A percentile compares a stretch with the other conserved stretches of the same genome.
Conservation (phyloP, 1,140 invertebrate genomes). For the Brachionus paranguensis region DNA sequence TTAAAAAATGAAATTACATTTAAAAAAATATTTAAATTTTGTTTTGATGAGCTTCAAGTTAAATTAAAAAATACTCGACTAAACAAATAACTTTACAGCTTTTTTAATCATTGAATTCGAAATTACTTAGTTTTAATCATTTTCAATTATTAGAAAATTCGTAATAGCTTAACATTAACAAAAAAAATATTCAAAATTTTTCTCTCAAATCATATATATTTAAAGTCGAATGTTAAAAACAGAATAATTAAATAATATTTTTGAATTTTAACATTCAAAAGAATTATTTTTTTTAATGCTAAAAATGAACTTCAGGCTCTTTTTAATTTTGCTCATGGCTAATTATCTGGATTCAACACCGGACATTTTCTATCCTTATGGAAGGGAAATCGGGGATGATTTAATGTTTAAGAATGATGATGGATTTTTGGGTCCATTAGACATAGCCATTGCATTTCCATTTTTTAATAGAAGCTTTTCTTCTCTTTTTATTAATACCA, state of each 20-base stretch:
- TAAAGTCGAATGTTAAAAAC: too few relatives aligned
- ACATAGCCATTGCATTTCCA: background rate
- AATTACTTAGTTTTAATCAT: too few relatives aligned
- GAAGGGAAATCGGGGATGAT: background rate
- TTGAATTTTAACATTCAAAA: too few relatives aligned
- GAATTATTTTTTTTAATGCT: background rate
- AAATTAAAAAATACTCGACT: too few relatives aligned
- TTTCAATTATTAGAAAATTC: too few relatives aligned
- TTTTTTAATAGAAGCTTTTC: background rate
- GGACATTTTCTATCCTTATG: background rate
- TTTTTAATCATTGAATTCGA: too few relatives aligned
- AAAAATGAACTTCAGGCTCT: background rate
- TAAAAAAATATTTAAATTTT: too few relatives aligned
- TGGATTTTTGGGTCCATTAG: background rate
- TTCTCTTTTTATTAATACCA: background rate
- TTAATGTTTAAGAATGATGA: background rate
- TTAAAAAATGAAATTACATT: too few relatives aligned
- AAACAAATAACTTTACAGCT: too few relatives aligned
- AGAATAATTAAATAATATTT: too few relatives aligned
- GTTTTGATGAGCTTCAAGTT: too few relatives aligned
- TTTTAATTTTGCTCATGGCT: background rate
- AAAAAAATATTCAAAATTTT: background rate
- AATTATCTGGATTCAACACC: background rate
- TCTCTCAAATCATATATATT: background rate
- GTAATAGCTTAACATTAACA: too few relatives aligned